Evolutionary conservation across 2,113 vertebrate genomes (phyloP), one percentile per base, ranked within the genome.

Genomic region (Cyphomyrus plagiostoma): DNA sequence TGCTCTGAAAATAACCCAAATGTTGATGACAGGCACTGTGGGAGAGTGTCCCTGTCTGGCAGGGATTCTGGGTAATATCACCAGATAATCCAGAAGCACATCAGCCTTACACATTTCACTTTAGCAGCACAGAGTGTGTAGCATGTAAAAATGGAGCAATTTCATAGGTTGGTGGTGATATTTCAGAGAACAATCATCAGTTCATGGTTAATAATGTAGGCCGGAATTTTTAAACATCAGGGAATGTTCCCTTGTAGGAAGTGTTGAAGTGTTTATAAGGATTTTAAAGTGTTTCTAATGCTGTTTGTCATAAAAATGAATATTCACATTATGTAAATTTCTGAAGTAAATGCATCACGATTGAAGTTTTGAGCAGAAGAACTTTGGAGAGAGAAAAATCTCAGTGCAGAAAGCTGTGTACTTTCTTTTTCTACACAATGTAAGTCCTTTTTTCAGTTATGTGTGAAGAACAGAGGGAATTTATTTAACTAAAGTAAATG

Each of bases 1-100:
- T 90, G 52, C 50, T 86, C 48, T 90, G 87, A 92, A 90, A 86
- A 90, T 89, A 56, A 39, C 87, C 84, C 21, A 70, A 88, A 77
- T 88, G 70, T 45, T 58, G 66, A 90, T 62, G 87, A 89, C 91
- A 56, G 30, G 52, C 86, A 58, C 56, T 42, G 46, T 19, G 83
- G 70, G 84, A 77, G 30, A 77, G 15, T 39, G 50, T 15, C 26
- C 50, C 42, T 62, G 48, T 2, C 13, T 80, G 62, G 11, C 70
- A 77, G 89, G 83, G 19, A 45, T 45, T 66, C 52, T 88, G 87
- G 53, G 53, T 88, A 88, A 62, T 62, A 26, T 30, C 48, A 86
- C 3, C 48, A 49, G 83, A 86, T 86, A 26, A 86, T 86, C 48
- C 10, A 50, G n/a, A 86, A 26, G 83, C 9, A 49, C 48, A 49